Base-by-base conservation (phyloP, 2,888 invertebrate species). In the Hirtodrosophila duncani region DNA sequence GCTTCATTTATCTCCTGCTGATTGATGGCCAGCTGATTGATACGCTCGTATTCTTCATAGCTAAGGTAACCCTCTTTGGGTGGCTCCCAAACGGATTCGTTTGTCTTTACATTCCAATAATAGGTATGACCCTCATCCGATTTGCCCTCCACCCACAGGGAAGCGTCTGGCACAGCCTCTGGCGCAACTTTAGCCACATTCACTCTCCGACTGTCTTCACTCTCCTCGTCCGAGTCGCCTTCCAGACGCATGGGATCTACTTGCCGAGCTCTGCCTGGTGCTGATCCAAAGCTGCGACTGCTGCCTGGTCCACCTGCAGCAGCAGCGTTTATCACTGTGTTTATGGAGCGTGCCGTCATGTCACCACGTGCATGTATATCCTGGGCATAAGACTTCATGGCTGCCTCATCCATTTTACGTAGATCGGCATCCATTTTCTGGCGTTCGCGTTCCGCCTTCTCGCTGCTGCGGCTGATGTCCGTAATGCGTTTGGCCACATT, bases 381-480 rank as follows among this genome's bases (percentile, higher is more conserved):
- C 85, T 92, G 93, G 56, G 94, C 88, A 80, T 96, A 96, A 0
- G 97, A 95, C 67, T 92, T 92, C 91, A 96, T 89, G 0, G 96
- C 97, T 9, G 94, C 96, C 82, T 92, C 90, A 87, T 98, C 97
- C 94, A 98, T 97, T 86, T 93, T 92, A 62, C 91, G 91, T 64
- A 98, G 90, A 52, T 95, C 93, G 64, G 89, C 88, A 81, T 94
- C 93, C 79, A 93, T 90, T 86, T 94, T 94, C 63, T 91, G 90
- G 61, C 92, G 90, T 63, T 92, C 92, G 79, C 93, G 93, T 56
- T 92, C 92, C 41, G 94, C 92, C 74, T 94, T 93, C 3, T 92
- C 89, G 83, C 95, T 95, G 79, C 92, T 93, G 81, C 94, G 95
- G 56, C 92, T 92, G 58, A 97, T 95, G 66, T 93, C 92, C 62